Evolutionary conservation across 2,797 vertebrate genomes (phyloP).

Genomic region (Aythya fuligula): DNA sequence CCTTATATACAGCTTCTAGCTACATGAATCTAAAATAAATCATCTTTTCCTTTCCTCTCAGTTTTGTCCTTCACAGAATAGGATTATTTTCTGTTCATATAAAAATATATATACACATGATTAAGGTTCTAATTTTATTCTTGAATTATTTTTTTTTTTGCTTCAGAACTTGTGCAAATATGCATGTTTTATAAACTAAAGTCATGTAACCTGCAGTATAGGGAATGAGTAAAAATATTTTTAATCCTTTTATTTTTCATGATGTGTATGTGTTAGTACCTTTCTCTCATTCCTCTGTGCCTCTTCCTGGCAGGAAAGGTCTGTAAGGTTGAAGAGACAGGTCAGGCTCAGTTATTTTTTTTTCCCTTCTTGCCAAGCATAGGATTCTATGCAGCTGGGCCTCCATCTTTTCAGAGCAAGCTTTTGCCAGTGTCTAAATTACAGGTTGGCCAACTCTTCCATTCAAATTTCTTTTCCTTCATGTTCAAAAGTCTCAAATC

Average conservation of each 20-base stretch:
- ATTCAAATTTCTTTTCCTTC: neutral
- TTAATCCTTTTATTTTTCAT: neutral
- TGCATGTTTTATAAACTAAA: neutral
- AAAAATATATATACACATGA: neutral
- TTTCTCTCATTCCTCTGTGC: neutral
- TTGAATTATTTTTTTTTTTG: neutral
- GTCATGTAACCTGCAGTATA: neutral
- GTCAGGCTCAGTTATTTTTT: neutral
- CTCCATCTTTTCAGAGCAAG: neutral
- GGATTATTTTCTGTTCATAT: neutral
- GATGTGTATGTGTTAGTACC: neutral
- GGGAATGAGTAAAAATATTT: neutral
- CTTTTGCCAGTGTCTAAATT: neutral
- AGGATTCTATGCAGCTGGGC: neutral
- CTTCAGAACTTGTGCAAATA: neutral
- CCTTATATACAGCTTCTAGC: neutral
- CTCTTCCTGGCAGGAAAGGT: neutral
- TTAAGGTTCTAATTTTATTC: neutral
- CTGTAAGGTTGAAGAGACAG: neutral
- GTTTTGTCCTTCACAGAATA: neutral
- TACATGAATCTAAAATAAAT: neutral
- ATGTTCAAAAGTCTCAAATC: neutral
- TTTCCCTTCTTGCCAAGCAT: neutral
- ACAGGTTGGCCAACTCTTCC: neutral
- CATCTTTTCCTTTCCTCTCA: neutral